Evolutionary conservation across 1,140 invertebrate species (phyloP).

Genomic region (Choristoneura fumiferana): DNA sequence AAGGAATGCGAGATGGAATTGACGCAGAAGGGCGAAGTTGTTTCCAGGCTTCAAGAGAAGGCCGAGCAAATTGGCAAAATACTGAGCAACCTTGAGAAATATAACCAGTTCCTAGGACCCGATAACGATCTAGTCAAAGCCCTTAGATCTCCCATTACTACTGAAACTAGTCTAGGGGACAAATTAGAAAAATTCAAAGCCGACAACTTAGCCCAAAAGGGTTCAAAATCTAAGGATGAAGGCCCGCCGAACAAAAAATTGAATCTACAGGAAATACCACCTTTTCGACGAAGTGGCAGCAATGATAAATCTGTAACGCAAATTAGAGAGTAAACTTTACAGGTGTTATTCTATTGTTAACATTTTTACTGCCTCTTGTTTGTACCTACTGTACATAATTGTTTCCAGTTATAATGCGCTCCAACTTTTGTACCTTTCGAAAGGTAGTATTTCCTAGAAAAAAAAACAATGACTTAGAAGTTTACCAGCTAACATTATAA

Average conservation of each 20-base stretch:
- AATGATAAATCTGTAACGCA: slow-evolving; percentile 43
- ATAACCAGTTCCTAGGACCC: slow-evolving; percentile 85
- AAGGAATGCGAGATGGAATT: slow-evolving; percentile 96
- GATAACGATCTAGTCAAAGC: slow-evolving; percentile 77
- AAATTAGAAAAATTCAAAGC: slow-evolving; percentile 59
- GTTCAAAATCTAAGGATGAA: slow-evolving; percentile 69
- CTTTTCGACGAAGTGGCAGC: slow-evolving; percentile 60
- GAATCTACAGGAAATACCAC: slow-evolving; percentile 75
- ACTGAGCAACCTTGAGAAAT: slow-evolving; percentile 92
- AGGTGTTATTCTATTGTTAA: not conserved
- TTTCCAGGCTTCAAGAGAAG: slow-evolving; percentile 92
- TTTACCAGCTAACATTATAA: slow-evolving; percentile 13
- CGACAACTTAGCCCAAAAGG: slow-evolving; percentile 47
- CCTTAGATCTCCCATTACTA: slow-evolving; percentile 78
- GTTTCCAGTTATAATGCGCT: not conserved
- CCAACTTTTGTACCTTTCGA: not conserved
- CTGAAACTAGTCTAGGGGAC: slow-evolving; percentile 59
- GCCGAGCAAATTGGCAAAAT: slow-evolving; percentile 94
- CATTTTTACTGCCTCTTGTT: not conserved
- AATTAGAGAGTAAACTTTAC: slow-evolving; percentile 26
- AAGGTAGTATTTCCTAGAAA: slow-evolving; percentile 2
- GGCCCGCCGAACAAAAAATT: slow-evolving; percentile 71
- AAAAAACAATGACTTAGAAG: too few relatives aligned
- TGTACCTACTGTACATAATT: slow-evolving; percentile 10
- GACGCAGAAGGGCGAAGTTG: slow-evolving; percentile 94